Conservation (phyloP, 2,888 invertebrate species). For the Adelognathus sp. region DNA sequence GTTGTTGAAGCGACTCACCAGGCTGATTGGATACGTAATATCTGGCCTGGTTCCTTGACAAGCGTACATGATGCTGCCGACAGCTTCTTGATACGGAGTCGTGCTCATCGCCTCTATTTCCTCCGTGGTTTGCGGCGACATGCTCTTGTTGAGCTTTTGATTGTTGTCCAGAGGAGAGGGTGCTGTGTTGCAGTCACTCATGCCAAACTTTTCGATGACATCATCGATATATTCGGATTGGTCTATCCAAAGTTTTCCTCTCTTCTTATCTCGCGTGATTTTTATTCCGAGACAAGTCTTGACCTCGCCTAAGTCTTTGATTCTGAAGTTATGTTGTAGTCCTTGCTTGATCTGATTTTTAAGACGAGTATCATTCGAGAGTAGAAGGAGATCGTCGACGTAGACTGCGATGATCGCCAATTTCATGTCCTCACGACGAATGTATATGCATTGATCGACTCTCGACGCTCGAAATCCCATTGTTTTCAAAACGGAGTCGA, state of each 20-base stretch:
- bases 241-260: conserved; percentile 36
- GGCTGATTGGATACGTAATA: conserved; percentile 33
- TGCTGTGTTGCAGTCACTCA: conserved; percentile 57
- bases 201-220: conserved; percentile 54
- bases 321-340: conserved; percentile 39
- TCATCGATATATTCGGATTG: conserved; percentile 58
- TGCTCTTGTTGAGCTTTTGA: conserved; percentile 23
- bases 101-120: conserved; percentile 2
- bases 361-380: conserved; percentile 38
- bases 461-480: neutral
- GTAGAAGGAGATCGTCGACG: conserved; percentile 51
- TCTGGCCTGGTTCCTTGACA: conserved; percentile 44
- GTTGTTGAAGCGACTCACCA: conserved; percentile 30
- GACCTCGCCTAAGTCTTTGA: conserved; percentile 50
- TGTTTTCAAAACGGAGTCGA: conserved; percentile 56
- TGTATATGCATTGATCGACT: conserved; percentile 39
- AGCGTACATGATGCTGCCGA: conserved; percentile 41
- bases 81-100: conserved; percentile 29
- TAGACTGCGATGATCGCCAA: conserved; percentile 45
- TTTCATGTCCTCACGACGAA: neutral
- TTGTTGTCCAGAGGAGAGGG: conserved; percentile 60
- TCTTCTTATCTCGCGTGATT: conserved; percentile 26
- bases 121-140: conserved; percentile 30
- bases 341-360: neutral
- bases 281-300: conserved; percentile 50